phyloP scores from a whole-genome alignment of 2,888 invertebrate species.

The Eubasilissa splendida region DNA sequence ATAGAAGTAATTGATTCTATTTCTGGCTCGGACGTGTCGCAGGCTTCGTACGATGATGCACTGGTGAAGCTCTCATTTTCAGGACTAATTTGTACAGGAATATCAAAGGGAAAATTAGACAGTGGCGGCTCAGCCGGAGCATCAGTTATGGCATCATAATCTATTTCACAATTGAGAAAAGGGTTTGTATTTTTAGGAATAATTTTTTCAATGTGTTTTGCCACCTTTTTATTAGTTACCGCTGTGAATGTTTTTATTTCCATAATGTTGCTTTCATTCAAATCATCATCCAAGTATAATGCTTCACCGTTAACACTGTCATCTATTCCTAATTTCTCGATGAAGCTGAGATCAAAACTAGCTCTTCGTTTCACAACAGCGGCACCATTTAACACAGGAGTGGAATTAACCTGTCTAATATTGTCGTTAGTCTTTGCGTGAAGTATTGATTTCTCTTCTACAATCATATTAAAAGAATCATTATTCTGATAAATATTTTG shows the following conservation, averaged over 20 bases:
- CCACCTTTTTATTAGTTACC: constrained; percentile 59
- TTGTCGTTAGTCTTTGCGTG: constrained; percentile 58
- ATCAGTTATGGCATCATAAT: constrained; percentile 37
- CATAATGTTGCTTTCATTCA: constrained; percentile 73
- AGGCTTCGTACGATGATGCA: constrained; percentile 59
- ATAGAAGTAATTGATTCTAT: constrained; percentile 59
- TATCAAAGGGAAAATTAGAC: constrained; percentile 56
- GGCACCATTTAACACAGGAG: constrained; percentile 66
- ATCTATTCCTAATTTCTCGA: constrained; percentile 68
- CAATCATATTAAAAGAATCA: constrained; percentile 59
- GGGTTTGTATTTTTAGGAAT: constrained; percentile 66
- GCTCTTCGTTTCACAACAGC: constrained; percentile 63
- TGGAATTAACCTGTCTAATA: constrained; percentile 62
- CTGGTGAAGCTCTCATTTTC: constrained; percentile 56
- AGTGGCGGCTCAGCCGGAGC: not conserved
- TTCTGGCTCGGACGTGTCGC: constrained; percentile 57
- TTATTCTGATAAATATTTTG: constrained; percentile 39
- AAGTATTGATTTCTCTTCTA: constrained; percentile 64
- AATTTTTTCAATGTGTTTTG: not conserved
- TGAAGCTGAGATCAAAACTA: constrained; percentile 65
- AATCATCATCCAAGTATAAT: constrained; percentile 69
- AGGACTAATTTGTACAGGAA: constrained; percentile 52
- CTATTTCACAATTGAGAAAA: constrained; percentile 64
- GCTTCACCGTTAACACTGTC: constrained; percentile 67
- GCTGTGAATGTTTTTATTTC: constrained; percentile 72